phyloP scores from a whole-genome alignment of 2,888 invertebrate genomes.

The Rhodophaea formosa region DNA sequence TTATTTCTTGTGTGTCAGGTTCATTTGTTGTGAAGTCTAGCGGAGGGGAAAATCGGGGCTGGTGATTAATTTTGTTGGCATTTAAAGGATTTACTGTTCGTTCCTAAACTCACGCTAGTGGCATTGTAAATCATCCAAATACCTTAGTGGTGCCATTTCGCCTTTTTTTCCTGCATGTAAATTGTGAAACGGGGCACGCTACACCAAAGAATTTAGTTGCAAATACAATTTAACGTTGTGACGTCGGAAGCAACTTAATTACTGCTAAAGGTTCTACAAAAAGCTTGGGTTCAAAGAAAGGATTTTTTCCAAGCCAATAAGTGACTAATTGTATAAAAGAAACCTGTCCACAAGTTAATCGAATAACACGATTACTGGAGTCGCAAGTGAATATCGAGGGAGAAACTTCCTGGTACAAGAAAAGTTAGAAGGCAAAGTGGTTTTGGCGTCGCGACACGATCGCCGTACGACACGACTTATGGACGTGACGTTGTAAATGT shows the following conservation, averaged over 20 bases:
- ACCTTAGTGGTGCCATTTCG: conserved; percentile 27
- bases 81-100: conserved; percentile 58
- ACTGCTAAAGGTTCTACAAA: conserved; percentile 33
- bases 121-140: conserved; percentile 61
- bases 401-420: conserved; percentile 38
- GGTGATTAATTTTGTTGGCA: conserved; percentile 65
- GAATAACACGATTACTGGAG: conserved; percentile 63
- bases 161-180: conserved; percentile 23
- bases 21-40: conserved; percentile 25
- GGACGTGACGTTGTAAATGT: conserved; percentile 15
- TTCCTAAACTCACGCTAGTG: conserved; percentile 60
- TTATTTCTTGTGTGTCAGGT: background rate
- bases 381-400: conserved; percentile 62
- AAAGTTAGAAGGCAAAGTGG: conserved; percentile 37
- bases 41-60: conserved; percentile 36
- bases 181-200: conserved; percentile 29
- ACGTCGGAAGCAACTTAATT: conserved; percentile 18
- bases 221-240: conserved; percentile 10
- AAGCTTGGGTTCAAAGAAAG: conserved; percentile 30
- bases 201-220: conserved; percentile 45
- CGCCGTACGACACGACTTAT: conserved; percentile 16
- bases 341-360: conserved; percentile 69
- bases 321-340: conserved; percentile 65
- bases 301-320: conserved; percentile 56
- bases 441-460: conserved; percentile 23